A percentile compares a stretch with the other conserved stretches of the same genome.
phyloP scores from a whole-genome alignment of 2,888 invertebrate genomes.

The Malacosoma neustria region DNA sequence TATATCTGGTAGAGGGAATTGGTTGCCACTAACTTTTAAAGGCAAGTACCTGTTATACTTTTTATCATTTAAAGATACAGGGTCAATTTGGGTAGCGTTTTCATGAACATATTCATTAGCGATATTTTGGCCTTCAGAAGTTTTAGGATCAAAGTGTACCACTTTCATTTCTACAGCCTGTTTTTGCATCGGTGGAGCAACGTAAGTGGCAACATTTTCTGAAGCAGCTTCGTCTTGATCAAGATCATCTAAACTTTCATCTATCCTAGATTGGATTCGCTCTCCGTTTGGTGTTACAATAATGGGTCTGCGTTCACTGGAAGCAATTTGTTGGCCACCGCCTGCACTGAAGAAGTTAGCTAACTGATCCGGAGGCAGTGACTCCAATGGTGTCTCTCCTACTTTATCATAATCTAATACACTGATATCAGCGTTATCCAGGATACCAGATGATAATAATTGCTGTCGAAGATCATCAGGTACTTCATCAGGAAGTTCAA shows the following conservation, averaged over 20 bases:
- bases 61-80: constrained; percentile 82
- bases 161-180: constrained; percentile 89
- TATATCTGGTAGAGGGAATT: constrained; percentile 88
- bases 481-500: constrained; percentile 88
- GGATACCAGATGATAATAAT: constrained; percentile 87
- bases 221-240: constrained; percentile 76
- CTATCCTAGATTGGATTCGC: constrained; percentile 62
- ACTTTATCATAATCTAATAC: constrained; percentile 91
- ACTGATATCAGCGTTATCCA: constrained; percentile 91
- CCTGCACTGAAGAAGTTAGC: constrained; percentile 92
- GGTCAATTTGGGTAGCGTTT: constrained; percentile 82
- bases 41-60: constrained; percentile 90
- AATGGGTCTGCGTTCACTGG: constrained; percentile 81
- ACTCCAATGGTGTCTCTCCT: constrained; percentile 88
- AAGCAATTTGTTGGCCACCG: constrained; percentile 81
- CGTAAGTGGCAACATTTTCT: constrained; percentile 57
- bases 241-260: constrained; percentile 56
- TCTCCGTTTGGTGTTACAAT: constrained; percentile 79
- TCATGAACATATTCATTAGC: constrained; percentile 82
- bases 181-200: constrained; percentile 40
- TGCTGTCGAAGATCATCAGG: constrained; percentile 91
- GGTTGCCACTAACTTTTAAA: constrained; percentile 87
- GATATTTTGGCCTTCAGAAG: constrained; percentile 80
- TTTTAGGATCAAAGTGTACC: constrained; percentile 85
- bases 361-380: constrained; percentile 87